A percentile compares a stretch with the other conserved stretches of the same genome.
Conservation (phyloP, 2,113 vertebrate species). For the Zosterops borbonicus region DNA sequence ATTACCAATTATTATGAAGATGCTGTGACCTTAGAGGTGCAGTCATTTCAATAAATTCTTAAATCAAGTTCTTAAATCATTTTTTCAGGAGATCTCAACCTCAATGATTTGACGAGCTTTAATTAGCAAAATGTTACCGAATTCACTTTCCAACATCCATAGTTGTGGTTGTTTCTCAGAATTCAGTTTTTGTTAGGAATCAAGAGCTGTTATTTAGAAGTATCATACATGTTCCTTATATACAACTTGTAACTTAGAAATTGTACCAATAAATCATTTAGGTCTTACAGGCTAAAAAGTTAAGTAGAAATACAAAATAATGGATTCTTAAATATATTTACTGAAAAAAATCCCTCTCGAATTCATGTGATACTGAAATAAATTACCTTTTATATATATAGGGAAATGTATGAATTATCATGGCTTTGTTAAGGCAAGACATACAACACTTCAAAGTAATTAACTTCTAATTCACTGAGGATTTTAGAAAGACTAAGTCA, state of each 20-base stretch:
- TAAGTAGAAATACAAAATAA: background rate
- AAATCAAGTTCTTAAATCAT: background rate
- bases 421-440: background rate
- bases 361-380: background rate
- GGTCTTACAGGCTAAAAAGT: background rate
- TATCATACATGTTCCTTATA: background rate
- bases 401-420: background rate
- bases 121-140: background rate
- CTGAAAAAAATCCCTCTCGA: background rate
- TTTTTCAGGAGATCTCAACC: background rate
- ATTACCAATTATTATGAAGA: background rate
- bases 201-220: background rate
- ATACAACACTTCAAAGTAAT: background rate
- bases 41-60: background rate
- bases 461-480: background rate
- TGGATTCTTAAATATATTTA: background rate
- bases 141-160: background rate
- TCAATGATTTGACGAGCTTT: background rate
- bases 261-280: background rate
- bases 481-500: background rate
- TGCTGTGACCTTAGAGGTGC: background rate
- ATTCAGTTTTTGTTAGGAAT: background rate
- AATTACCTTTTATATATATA: background rate
- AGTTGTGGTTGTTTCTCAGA: background rate
- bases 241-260: background rate